Conservation (phyloP, 1,140 invertebrate genomes). For the Caenorhabditis brenneri region DNA sequence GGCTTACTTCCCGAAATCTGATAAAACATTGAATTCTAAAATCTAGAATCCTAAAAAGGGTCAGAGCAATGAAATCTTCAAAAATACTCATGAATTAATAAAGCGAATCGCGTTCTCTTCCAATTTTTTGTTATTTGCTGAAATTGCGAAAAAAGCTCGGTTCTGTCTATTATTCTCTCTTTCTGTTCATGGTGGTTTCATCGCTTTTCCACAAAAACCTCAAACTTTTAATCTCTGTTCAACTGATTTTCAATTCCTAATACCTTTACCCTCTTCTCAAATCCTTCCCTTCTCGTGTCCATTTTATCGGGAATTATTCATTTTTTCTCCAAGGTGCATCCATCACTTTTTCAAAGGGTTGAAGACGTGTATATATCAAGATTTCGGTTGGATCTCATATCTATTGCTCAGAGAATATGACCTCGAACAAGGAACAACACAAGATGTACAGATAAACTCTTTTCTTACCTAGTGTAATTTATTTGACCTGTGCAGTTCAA, state of each 20-base stretch:
- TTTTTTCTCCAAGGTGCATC: not conserved
- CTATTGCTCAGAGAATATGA: no score
- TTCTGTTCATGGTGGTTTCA: not conserved
- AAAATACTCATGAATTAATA: not conserved
- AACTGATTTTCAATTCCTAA: constrained; percentile 11
- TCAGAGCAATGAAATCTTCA: not conserved
- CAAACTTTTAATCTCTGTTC: not conserved
- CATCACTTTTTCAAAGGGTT: not conserved
- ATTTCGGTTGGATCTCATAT: no score
- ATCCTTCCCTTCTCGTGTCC: not conserved
- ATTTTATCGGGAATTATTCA: constrained; percentile 20
- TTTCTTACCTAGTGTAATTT: no score
- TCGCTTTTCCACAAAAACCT: not conserved
- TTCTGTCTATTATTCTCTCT: not conserved
- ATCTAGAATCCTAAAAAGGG: no score
- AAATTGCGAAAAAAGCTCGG: not conserved
- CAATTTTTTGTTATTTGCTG: not conserved
- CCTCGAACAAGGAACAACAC: no score
- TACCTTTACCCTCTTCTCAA: not conserved
- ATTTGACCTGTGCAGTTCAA: no score
- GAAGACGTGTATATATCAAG: no score
- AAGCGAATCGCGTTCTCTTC: not conserved
- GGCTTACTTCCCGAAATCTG: no score
- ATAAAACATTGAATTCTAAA: no score
- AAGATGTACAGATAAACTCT: no score